These are phyloP conservation scores for Ifrita kowaldi DNA, from an alignment of 2,113 vertebrate species.

Conservation along the genomic window DNA sequence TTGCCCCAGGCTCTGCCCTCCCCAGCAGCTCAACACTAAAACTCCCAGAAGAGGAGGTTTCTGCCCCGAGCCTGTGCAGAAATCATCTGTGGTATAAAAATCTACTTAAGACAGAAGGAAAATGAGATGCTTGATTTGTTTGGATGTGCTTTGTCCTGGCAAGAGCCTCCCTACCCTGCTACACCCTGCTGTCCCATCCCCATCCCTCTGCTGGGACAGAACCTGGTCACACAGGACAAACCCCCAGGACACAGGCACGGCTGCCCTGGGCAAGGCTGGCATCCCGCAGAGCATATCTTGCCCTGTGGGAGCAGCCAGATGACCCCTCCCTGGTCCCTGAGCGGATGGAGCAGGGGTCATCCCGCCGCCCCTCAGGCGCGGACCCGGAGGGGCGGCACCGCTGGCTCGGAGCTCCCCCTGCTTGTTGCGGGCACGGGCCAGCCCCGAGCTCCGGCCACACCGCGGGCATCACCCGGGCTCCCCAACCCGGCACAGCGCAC, in stretches of 20 bases:
- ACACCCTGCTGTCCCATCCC: background rate
- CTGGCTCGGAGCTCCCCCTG: background rate
- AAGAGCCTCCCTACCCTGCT: background rate
- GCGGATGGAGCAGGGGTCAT: too few species aligned
- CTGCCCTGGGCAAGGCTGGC: rapidly evolving
- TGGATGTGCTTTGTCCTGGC: background rate
- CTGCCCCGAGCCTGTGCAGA: background rate
- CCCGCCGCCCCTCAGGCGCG: rapidly evolving
- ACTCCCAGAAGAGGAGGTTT: background rate
- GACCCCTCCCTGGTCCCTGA: too few species aligned
- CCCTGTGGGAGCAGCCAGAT: background rate
- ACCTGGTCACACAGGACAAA: background rate
- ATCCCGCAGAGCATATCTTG: too few species aligned
- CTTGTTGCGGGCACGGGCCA: background rate
- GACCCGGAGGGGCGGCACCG: background rate
- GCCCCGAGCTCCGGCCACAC: background rate
- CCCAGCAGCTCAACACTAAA: background rate
- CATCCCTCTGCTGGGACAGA: background rate
- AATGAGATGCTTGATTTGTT: background rate
- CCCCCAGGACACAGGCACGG: rapidly evolving
- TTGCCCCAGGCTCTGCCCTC: background rate
- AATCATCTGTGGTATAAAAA: background rate
- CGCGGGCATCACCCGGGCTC: background rate
- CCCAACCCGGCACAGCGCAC: rapidly evolving
- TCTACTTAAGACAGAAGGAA: background rate